These are phyloP conservation scores for Trichonephila clavata DNA, from an alignment of 1,140 invertebrate genomes.

Conservation along the genomic window DNA sequence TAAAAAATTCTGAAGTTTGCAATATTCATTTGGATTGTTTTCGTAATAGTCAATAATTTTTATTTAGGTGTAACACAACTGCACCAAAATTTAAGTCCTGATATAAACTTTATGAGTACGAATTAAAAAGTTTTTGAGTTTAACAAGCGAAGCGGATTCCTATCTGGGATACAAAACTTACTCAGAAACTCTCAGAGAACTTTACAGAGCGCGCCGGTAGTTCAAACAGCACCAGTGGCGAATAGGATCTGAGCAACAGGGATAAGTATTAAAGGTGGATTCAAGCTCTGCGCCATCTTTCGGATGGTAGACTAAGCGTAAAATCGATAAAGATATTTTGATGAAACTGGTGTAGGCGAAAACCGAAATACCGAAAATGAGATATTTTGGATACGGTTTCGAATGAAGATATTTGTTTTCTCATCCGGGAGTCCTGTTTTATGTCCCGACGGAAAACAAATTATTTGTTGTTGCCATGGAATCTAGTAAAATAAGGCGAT, in stretches of 20 bases:
- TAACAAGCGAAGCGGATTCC: not conserved
- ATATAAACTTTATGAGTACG: too few relatives aligned
- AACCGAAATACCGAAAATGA: not conserved
- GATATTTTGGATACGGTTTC: not conserved
- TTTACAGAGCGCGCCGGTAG: constrained; percentile 2
- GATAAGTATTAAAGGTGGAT: not conserved
- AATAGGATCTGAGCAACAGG: constrained; percentile 48
- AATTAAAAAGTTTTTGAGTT: not conserved
- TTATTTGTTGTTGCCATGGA: too few relatives aligned
- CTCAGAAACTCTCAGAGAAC: not conserved
- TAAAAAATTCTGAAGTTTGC: too few relatives aligned
- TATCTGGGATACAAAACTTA: constrained; percentile 6
- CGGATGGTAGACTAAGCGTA: not conserved
- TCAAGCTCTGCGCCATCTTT: constrained; percentile 1
- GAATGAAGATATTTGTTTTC: not conserved
- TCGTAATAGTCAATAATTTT: too few relatives aligned
- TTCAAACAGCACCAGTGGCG: not conserved
- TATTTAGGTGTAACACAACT: too few relatives aligned
- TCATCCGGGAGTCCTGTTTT: too few relatives aligned
- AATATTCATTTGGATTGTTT: too few relatives aligned
- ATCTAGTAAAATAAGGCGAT: too few relatives aligned
- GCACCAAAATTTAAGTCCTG: not conserved
- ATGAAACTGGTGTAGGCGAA: not conserved
- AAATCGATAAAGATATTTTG: constrained; percentile 38
- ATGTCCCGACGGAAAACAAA: too few relatives aligned